These are phyloP conservation scores for Ramphastos sulfuratus DNA, from an alignment of 2,113 vertebrate species.

Conservation along the genomic window DNA sequence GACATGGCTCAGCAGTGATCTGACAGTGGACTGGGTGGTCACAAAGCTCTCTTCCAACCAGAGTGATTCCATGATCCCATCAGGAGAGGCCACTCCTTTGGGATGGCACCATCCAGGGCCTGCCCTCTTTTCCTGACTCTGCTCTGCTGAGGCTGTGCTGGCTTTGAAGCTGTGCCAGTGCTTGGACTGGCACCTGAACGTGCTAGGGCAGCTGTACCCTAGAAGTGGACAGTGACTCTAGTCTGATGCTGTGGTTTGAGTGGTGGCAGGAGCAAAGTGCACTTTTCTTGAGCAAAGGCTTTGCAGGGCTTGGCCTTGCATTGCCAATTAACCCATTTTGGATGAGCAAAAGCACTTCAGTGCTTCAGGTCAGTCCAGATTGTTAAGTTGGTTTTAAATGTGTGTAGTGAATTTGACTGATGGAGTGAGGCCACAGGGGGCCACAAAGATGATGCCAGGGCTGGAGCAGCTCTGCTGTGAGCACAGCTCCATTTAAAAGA, in stretches of 20 bases:
- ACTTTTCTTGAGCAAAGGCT: fast-evolving
- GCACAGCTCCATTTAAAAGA: background rate
- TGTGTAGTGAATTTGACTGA: too few relatives aligned
- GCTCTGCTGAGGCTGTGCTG: fast-evolving
- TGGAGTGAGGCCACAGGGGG: too few relatives aligned
- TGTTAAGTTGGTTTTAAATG: background rate
- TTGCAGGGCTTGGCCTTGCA: fast-evolving
- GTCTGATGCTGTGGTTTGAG: fast-evolving
- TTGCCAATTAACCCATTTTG: background rate
- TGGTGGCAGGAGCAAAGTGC: background rate
- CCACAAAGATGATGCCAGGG: too few relatives aligned
- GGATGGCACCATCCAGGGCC: background rate
- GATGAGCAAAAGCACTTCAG: background rate
- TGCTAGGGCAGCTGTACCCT: background rate
- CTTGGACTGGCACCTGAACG: background rate
- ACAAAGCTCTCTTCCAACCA: too few relatives aligned
- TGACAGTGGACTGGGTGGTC: too few relatives aligned
- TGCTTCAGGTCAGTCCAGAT: background rate
- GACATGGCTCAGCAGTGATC: too few relatives aligned
- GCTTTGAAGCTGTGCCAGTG: fast-evolving
- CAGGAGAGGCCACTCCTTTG: background rate
- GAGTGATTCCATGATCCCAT: too few relatives aligned
- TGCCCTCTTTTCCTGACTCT: background rate
- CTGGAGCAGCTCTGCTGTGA: too few relatives aligned
- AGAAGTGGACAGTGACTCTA: fast-evolving